A percentile compares a stretch with the other conserved stretches of the same genome.
Evolutionary conservation across 2,113 vertebrate genomes (phyloP).

Genomic region (Phalacrocorax aristotelis): DNA sequence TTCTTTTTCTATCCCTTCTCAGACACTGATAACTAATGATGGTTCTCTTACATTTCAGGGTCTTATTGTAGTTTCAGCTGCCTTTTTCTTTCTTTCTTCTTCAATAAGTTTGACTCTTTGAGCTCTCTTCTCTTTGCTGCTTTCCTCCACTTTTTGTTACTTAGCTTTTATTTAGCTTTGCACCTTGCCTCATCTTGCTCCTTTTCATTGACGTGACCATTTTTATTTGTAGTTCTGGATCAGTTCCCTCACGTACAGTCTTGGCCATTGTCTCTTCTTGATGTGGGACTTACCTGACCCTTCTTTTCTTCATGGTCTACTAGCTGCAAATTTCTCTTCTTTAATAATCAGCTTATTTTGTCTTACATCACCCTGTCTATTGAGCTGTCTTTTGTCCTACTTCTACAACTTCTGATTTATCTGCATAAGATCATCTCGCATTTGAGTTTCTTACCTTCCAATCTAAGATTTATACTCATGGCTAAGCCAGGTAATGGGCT

Average conservation of each 20-base stretch:
- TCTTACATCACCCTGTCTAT: background rate
- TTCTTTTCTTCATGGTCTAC: background rate
- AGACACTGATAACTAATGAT: conserved; percentile 3
- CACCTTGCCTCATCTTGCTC: background rate
- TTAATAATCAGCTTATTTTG: background rate
- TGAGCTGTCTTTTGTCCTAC: background rate
- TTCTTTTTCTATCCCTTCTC: background rate
- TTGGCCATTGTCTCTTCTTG: background rate
- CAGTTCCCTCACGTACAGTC: background rate
- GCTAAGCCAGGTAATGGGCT: background rate
- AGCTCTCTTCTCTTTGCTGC: background rate
- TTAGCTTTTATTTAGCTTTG: conserved; percentile 23
- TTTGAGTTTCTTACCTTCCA: background rate
- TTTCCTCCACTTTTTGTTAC: background rate
- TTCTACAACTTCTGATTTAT: background rate
- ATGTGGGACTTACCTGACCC: background rate
- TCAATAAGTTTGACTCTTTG: background rate
- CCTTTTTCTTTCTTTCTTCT: background rate
- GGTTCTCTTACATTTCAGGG: background rate
- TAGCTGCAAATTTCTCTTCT: background rate
- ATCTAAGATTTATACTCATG: background rate
- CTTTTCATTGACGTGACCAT: background rate
- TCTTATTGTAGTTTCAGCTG: background rate
- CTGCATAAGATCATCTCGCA: background rate
- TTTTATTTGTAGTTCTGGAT: conserved; percentile 34